Conservation (phyloP, 2,113 vertebrate species). For the Elachura formosa region DNA sequence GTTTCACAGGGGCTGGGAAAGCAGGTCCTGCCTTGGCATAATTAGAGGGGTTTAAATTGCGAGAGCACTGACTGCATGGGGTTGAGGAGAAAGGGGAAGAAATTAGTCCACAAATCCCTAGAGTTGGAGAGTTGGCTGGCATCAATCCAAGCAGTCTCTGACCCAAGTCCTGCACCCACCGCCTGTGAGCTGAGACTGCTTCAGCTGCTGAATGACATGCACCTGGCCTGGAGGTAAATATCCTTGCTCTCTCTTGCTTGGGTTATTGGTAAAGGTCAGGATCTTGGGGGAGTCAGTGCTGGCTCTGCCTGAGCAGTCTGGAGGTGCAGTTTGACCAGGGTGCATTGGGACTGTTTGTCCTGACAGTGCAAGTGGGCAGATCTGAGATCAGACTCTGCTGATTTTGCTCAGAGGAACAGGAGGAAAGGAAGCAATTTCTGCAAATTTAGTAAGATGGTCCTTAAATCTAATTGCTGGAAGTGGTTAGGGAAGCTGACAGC, state of each 20-base stretch:
- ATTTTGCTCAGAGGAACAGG: neutral
- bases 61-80: neutral
- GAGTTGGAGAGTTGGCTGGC: neutral
- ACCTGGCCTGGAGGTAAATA: neutral
- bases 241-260: neutral
- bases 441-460: slow-evolving; percentile 54
- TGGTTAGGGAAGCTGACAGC: slow-evolving; percentile 23
- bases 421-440: slow-evolving; percentile 57
- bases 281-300: rapidly evolving
- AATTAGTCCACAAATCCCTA: neutral
- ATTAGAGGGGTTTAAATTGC: neutral
- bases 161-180: neutral
- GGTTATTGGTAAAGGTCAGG: neutral
- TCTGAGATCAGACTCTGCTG: neutral
- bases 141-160: neutral
- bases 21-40: neutral
- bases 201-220: neutral
- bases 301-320: neutral
- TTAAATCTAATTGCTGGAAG: slow-evolving; percentile 58
- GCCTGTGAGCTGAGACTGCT: neutral
- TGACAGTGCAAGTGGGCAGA: neutral
- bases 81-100: neutral
- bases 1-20: neutral
- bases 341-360: neutral
- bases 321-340: neutral